phyloP scores from a whole-genome alignment of 2,113 vertebrate genomes.

The Pampusana beccarii region DNA sequence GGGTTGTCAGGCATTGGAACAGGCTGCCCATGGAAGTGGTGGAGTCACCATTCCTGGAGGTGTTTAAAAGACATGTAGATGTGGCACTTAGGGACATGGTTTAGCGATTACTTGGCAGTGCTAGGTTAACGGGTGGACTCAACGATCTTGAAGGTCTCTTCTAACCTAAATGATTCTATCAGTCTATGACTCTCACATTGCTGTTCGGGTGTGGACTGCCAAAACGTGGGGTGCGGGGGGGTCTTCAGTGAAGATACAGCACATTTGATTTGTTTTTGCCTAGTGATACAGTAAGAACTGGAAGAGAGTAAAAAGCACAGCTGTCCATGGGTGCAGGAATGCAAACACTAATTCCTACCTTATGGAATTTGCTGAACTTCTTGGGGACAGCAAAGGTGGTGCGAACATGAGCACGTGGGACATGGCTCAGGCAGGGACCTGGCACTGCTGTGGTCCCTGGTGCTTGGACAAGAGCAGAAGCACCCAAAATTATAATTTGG shows the following conservation, averaged over 20 bases:
- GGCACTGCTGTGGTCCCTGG: neutral
- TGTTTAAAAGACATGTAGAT: too few species aligned
- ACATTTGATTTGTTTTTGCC: neutral
- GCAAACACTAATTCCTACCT: neutral
- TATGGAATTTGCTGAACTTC: neutral
- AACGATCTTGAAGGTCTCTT: too few species aligned
- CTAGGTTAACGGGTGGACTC: too few species aligned
- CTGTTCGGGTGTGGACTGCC: neutral
- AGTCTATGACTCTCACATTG: neutral
- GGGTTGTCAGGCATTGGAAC: too few species aligned
- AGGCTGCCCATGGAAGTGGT: too few species aligned
- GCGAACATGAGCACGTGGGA: neutral
- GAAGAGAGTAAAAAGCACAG: neutral
- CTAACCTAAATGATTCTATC: too few species aligned
- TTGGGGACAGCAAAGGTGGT: neutral
- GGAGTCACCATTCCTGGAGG: too few species aligned
- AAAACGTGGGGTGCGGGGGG: rapidly evolving
- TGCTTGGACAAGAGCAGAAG: neutral
- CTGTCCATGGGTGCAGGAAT: neutral
- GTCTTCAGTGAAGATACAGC: neutral
- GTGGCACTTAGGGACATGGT: too few species aligned
- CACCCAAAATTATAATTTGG: neutral
- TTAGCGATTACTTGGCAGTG: too few species aligned
- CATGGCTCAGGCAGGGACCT: rapidly evolving
- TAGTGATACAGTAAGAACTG: neutral